phyloP scores from a whole-genome alignment of 2,113 vertebrate species.

The Gasterosteus aculeatus region DNA sequence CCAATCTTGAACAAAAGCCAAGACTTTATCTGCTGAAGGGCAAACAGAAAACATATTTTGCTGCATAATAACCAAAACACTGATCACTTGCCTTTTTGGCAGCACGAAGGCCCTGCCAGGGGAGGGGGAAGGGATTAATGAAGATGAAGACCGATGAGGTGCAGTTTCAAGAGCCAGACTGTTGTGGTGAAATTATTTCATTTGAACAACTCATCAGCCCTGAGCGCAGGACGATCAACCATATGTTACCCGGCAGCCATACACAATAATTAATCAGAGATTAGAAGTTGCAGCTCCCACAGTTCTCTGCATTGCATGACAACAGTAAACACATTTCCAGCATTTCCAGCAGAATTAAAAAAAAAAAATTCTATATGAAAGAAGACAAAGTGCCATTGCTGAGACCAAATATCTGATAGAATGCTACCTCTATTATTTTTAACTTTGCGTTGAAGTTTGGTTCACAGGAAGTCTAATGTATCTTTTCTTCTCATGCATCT shows the following conservation, averaged over 20 bases:
- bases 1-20: not conserved
- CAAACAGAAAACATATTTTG: not conserved
- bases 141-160: not conserved
- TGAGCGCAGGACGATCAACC: not conserved
- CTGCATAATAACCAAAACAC: not conserved
- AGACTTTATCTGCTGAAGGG: not conserved
- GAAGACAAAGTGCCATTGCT: not conserved
- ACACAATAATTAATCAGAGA: not conserved
- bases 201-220: not conserved
- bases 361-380: not conserved
- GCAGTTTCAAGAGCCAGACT: constrained; percentile 1
- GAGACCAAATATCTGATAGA: too few species aligned
- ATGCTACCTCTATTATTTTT: too few species aligned
- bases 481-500: not conserved
- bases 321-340: not conserved
- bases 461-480: not conserved
- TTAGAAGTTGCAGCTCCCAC: not conserved
- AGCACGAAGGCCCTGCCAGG: not conserved
- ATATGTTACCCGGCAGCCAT: not conserved
- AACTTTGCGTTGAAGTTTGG: not conserved
- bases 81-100: constrained; percentile 3
- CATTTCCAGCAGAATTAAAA: not conserved
- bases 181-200: not conserved
- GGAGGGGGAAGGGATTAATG: not conserved
- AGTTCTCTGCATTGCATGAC: not conserved